Conservation (phyloP, 1,140 invertebrate genomes). For the Papilio aristodemus region DNA sequence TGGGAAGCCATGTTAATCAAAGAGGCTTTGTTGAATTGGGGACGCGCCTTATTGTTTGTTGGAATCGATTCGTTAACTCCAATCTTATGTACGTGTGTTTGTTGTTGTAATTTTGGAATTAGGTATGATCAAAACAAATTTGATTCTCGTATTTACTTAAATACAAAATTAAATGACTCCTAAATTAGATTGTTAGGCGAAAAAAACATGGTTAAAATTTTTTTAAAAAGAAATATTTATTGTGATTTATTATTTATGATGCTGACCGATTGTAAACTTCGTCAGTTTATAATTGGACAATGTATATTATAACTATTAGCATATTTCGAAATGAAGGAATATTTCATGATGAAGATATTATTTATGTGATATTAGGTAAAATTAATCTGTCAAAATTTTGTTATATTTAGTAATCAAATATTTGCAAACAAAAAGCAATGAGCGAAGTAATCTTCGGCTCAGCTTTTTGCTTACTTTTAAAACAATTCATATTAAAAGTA, state of each 20-base stretch:
- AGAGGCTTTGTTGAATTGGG: constrained; percentile 2
- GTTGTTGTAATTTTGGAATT: neutral
- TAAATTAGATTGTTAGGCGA: too few species aligned
- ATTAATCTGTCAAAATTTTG: neutral
- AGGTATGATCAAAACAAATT: neutral
- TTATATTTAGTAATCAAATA: neutral
- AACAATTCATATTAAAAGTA: constrained; percentile 31
- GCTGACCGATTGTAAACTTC: too few species aligned
- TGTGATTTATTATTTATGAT: too few species aligned
- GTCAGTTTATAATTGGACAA: too few species aligned
- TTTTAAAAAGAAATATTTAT: too few species aligned
- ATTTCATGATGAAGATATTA: too few species aligned
- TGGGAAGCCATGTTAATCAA: constrained; percentile 19
- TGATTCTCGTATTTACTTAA: too few species aligned
- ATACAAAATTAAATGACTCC: too few species aligned
- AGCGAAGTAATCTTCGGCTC: neutral
- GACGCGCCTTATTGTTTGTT: constrained; percentile 7
- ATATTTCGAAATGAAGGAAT: too few species aligned
- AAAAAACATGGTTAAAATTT: too few species aligned
- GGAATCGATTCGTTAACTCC: neutral
- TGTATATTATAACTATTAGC: too few species aligned
- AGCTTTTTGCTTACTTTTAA: constrained; percentile 13
- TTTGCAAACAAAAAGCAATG: neutral
- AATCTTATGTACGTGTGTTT: neutral
- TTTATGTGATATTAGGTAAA: too few species aligned